A percentile compares a stretch with the other conserved stretches of the same genome.
Conservation (phyloP, 2,888 invertebrate genomes). For the Drosophila flavopinicola region DNA sequence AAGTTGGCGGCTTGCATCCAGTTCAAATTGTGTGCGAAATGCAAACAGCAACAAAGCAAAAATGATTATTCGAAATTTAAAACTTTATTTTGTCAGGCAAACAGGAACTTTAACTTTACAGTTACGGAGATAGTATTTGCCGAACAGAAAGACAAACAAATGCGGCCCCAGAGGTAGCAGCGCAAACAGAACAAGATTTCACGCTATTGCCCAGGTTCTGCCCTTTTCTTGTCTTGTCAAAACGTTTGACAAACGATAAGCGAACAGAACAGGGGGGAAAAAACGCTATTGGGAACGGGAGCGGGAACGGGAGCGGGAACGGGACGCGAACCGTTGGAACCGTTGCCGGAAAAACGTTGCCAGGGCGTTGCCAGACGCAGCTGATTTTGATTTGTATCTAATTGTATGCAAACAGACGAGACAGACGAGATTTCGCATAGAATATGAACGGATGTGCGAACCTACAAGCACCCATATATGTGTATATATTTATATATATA, state of each 20-base stretch:
- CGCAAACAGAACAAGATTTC: constrained; percentile 45
- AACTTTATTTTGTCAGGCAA: constrained; percentile 56
- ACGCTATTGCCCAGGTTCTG: constrained; percentile 51
- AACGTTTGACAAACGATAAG: constrained; percentile 74
- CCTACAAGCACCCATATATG: background rate
- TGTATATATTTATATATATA: background rate
- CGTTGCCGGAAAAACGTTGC: constrained; percentile 17
- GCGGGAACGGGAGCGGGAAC: constrained; percentile 26
- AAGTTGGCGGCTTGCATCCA: constrained; percentile 64
- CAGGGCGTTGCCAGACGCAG: constrained; percentile 59
- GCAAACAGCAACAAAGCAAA: constrained; percentile 59
- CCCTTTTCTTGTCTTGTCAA: constrained; percentile 76
- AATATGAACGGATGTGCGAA: constrained; percentile 29
- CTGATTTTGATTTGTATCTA: constrained; percentile 80
- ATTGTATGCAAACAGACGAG: constrained; percentile 74
- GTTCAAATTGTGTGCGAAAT: constrained; percentile 67
- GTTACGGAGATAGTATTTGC: constrained; percentile 45
- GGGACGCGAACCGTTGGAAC: constrained; percentile 11
- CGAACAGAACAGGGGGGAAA: constrained; percentile 27
- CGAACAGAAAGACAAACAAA: constrained; percentile 16
- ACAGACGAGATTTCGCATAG: constrained; percentile 42
- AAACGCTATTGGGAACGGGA: constrained; percentile 26
- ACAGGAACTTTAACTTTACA: constrained; percentile 63
- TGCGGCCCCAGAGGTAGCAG: background rate
- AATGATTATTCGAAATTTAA: constrained; percentile 62